Percentiles rank a stretch among this genome's conserved stretches.
Evolutionary conservation across 2,797 vertebrate genomes (phyloP).

Genomic region (Alfaro cultratus): DNA sequence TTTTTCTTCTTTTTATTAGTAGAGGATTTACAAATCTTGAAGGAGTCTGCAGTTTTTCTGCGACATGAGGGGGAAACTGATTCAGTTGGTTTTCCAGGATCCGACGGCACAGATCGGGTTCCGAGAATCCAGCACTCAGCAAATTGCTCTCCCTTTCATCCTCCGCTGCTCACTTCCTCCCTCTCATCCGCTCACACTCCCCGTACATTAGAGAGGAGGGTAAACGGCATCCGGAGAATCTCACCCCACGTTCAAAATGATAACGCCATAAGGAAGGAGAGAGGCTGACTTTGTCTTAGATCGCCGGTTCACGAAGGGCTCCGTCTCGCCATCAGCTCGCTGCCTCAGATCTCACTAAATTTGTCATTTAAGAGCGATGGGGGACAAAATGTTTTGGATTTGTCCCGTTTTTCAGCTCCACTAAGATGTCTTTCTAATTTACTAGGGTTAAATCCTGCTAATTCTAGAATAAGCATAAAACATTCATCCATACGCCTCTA

Average conservation of each 20-base stretch:
- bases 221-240: slow-evolving; percentile 12
- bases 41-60: slow-evolving; percentile 26
- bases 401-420: background rate
- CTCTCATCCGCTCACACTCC: slow-evolving; percentile 1
- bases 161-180: too few species aligned
- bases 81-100: slow-evolving; percentile 8
- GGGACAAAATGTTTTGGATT: background rate
- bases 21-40: slow-evolving; percentile 40
- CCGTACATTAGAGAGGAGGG: slow-evolving; percentile 11
- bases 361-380: slow-evolving; percentile 14
- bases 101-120: slow-evolving; percentile 6
- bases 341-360: slow-evolving; percentile 58
- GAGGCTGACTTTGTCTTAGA: background rate
- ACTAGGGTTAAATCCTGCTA: background rate
- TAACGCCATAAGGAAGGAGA: slow-evolving; percentile 21
- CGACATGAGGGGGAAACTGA: slow-evolving; percentile 5
- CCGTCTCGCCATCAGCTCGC: slow-evolving; percentile 23
- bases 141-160: background rate
- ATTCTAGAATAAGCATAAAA: background rate
- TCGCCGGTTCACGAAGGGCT: slow-evolving; percentile 2
- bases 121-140: slow-evolving; percentile 21
- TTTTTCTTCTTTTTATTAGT: background rate
- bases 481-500: background rate
- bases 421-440: background rate
- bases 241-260: slow-evolving; percentile 9